Percentiles rank a stretch among this genome's conserved stretches.
Conservation (phyloP, 2,113 vertebrate genomes). For the Daubentonia madagascariensis region DNA sequence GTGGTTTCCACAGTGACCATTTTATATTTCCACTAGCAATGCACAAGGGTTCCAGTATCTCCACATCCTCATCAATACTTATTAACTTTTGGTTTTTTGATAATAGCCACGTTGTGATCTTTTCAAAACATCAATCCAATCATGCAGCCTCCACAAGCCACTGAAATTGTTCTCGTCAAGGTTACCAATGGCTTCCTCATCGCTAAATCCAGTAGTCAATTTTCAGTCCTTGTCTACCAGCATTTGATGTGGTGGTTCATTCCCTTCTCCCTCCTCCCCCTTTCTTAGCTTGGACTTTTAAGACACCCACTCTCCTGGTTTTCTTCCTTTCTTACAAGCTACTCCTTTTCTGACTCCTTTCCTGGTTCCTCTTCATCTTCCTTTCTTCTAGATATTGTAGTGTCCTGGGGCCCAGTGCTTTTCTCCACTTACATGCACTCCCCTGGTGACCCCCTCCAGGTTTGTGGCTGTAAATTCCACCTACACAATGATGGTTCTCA, state of each 20-base stretch:
- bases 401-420: not conserved
- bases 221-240: not conserved
- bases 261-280: not conserved
- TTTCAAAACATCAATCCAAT: not conserved
- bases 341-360: not conserved
- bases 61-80: not conserved
- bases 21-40: not conserved
- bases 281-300: not conserved
- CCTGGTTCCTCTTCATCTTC: not conserved
- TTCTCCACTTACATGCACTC: not conserved
- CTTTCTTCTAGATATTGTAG: not conserved
- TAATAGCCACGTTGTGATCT: not conserved
- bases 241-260: not conserved
- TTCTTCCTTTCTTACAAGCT: not conserved
- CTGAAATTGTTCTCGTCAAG: not conserved
- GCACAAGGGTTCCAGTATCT: not conserved
- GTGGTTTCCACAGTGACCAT: not conserved
- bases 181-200: not conserved
- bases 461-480: not conserved
- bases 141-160: not conserved
- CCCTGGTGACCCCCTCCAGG: not conserved
- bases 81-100: not conserved
- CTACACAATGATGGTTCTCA: not conserved
- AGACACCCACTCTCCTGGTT: not conserved
- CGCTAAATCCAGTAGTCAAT: not conserved